Base-by-base conservation (phyloP, 1,140 invertebrate genomes). In the Holotrichia oblita region DNA sequence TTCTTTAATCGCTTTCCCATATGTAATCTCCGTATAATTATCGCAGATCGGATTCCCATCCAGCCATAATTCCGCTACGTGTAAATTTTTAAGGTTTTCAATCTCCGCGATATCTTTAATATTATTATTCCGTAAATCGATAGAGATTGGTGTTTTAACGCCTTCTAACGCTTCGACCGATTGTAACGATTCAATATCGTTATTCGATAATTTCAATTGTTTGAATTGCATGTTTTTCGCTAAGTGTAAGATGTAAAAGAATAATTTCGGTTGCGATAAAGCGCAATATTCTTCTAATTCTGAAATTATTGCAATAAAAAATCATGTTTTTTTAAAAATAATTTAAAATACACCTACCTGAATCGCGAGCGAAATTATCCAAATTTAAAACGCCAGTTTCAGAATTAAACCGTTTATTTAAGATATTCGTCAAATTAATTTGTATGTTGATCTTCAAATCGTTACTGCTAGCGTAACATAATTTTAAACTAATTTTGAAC, bases 31-130 rank as follows among this genome's bases (percentile, higher is more conserved):
- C 85, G 91, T 92, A 86, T 92, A 96, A 82, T 92, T 93, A 83
- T 92, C 90, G 86, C 92, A 93, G 14, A 96, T 83, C 0, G 94
- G 93, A 88, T 98, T 97, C 79, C 93, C 93, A 85, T 93, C 91
- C 55, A 97, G 87, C 40, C 90, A 89, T 55, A 97, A 83, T 84
- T 96, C 94, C 73, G 91, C 88, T 2, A 97, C 85, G 2, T 90
- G 89, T 69, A 96, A 87, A 3, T 90, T 89, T 83, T 93, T 93
- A 12, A 97, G 83, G 7, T 88, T 84, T 59, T 94, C 90, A 76
- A 97, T 83, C 74, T 93, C 89, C 17, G 89, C 87, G 0, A 95
- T 83, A 61, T 91, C 90, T 79, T 88, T 89, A 79, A 97, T 89
- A 94, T 83, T 79, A 82, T 90, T 90, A 78, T 89, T 81, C 10